Evolutionary conservation across 1,140 invertebrate genomes (phyloP).

Genomic region (Reticulitermes speratus): DNA sequence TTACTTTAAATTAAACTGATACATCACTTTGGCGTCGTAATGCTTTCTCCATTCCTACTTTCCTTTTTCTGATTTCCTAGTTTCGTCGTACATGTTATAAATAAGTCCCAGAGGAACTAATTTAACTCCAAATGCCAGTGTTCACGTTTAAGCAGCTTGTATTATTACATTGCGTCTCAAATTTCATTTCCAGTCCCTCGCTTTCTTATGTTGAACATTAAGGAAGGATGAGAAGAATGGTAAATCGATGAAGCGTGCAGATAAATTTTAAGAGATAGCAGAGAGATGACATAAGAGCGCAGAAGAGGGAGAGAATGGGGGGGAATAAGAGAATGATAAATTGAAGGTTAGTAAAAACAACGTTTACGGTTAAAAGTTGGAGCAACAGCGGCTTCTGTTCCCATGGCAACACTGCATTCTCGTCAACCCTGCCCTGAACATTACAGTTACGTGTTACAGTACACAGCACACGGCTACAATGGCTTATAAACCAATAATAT

Average conservation of each 20-base stretch:
- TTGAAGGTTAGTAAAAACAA: slow-evolving; percentile 4
- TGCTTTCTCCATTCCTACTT: too few relatives aligned
- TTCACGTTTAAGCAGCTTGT: neutral
- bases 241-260: neutral
- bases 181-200: neutral
- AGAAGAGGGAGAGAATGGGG: neutral
- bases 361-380: neutral
- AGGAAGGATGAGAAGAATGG: neutral
- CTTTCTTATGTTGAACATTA: neutral
- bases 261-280: neutral
- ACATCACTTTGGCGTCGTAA: too few relatives aligned
- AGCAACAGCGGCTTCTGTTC: neutral
- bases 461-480: neutral
- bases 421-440: neutral
- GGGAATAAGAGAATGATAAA: neutral
- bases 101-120: neutral
- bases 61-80: too few relatives aligned
- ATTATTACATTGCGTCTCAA: neutral
- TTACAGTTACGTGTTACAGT: neutral
- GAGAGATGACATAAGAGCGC: neutral
- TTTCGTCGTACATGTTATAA: neutral
- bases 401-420: neutral
- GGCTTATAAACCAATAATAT: too few relatives aligned
- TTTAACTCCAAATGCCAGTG: neutral
- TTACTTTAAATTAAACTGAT: too few relatives aligned